These are phyloP conservation scores for Pristionchus mayeri DNA, from an alignment of 2,888 invertebrate genomes.

Conservation along the genomic window DNA sequence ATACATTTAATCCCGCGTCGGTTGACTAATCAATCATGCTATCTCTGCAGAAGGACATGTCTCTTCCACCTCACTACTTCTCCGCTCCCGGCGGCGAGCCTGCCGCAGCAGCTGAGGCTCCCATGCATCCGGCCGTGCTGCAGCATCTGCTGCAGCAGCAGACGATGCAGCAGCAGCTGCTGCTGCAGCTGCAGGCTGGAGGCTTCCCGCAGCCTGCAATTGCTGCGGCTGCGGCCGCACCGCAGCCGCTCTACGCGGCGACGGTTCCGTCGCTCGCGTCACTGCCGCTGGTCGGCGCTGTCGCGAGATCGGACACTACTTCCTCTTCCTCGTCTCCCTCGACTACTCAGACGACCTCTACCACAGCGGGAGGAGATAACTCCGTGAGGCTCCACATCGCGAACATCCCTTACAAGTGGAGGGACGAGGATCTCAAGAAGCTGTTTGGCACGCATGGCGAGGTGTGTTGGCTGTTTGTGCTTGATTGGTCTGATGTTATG, in stretches of 20 bases:
- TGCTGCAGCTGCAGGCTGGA: too few species aligned
- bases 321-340: background rate
- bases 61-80: background rate
- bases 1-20: too few species aligned
- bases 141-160: background rate
- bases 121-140: background rate
- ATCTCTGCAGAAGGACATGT: too few species aligned
- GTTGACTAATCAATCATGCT: too few species aligned
- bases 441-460: background rate
- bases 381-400: background rate
- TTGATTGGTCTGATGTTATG: too few species aligned
- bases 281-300: background rate
- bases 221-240: background rate
- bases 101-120: background rate
- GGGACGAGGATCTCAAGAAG: background rate
- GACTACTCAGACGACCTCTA: background rate
- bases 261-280: background rate
- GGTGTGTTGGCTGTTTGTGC: too few species aligned
- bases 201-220: background rate
- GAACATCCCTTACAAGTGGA: constrained; percentile 12
- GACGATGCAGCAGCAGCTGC: background rate
- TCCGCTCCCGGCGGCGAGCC: background rate
- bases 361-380: background rate
- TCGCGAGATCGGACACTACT: background rate
- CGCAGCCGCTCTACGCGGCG: background rate